These are phyloP conservation scores for Orchesella flavescens DNA, from an alignment of 2,888 invertebrate species.

Conservation along the genomic window DNA sequence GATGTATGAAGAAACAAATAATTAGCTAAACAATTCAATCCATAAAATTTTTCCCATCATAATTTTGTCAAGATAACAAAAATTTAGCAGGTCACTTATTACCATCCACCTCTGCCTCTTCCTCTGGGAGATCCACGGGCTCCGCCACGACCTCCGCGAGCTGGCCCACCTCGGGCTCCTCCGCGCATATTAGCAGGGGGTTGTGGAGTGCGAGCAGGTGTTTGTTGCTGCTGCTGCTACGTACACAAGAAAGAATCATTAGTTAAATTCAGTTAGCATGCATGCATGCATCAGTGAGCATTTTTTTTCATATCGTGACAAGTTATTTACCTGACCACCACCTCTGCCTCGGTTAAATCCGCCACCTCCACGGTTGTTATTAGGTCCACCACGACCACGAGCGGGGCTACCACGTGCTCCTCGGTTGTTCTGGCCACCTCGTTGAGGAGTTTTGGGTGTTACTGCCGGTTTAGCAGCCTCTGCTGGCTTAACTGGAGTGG, in stretches of 20 bases:
- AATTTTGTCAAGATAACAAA: neutral
- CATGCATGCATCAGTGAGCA: too few relatives aligned
- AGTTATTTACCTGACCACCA: slow-evolving; percentile 31
- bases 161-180: slow-evolving; percentile 23
- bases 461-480: slow-evolving; percentile 32
- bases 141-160: slow-evolving; percentile 39
- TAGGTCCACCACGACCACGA: slow-evolving; percentile 45
- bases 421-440: slow-evolving; percentile 47
- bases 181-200: slow-evolving; percentile 54
- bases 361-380: slow-evolving; percentile 22
- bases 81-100: slow-evolving; percentile 15
- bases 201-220: slow-evolving; percentile 26
- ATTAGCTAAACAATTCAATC: neutral
- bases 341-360: slow-evolving; percentile 25
- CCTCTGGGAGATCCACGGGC: slow-evolving; percentile 51
- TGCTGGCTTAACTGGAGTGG: slow-evolving; percentile 9
- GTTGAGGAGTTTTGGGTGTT: slow-evolving; percentile 41
- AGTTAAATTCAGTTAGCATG: neutral
- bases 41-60: neutral
- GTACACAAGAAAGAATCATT: neutral
- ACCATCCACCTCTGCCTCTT: slow-evolving; percentile 38
- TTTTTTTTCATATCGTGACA: too few relatives aligned
- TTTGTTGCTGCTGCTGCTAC: slow-evolving; percentile 42
- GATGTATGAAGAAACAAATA: neutral
- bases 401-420: slow-evolving; percentile 46